These are phyloP conservation scores for Cyprinodon diabolis DNA, from an alignment of 2,797 vertebrate genomes.

Conservation along the genomic window DNA sequence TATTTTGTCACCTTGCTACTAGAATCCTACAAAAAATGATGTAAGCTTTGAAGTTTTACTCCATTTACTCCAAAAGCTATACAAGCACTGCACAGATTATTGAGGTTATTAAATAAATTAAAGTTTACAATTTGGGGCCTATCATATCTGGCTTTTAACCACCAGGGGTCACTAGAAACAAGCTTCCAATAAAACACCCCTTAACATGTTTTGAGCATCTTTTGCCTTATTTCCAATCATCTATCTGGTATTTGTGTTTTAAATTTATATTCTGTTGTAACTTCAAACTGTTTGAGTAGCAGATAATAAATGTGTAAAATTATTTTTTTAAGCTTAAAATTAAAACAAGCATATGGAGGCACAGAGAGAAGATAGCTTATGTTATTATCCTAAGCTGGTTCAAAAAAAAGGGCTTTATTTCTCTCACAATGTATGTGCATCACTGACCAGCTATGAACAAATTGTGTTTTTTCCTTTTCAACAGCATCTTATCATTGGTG, in stretches of 20 bases:
- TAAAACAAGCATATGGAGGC: not conserved
- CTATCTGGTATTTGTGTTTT: not conserved
- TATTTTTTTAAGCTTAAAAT: not conserved
- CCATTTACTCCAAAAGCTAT: not conserved
- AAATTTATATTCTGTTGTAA: not conserved
- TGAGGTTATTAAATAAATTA: not conserved
- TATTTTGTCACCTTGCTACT: not conserved
- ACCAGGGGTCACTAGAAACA: slow-evolving; percentile 19
- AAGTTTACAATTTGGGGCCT: not conserved
- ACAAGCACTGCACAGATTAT: not conserved
- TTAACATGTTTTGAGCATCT: not conserved
- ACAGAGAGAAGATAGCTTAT: not conserved
- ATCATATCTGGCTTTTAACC: not conserved
- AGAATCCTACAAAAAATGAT: not conserved
- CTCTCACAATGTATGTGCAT: not conserved
- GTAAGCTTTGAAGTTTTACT: not conserved
- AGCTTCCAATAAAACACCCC: not conserved
- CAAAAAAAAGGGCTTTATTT: not conserved
- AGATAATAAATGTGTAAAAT: not conserved
- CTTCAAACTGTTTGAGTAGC: not conserved
- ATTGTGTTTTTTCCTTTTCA: not conserved
- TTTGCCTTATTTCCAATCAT: not conserved
- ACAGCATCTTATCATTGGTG: too few species aligned
- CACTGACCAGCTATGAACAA: not conserved
- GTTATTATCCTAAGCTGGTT: not conserved